A percentile compares a stretch with the other conserved stretches of the same genome.
Conservation (phyloP, 2,797 vertebrate genomes). For the Myotis myotis region DNA sequence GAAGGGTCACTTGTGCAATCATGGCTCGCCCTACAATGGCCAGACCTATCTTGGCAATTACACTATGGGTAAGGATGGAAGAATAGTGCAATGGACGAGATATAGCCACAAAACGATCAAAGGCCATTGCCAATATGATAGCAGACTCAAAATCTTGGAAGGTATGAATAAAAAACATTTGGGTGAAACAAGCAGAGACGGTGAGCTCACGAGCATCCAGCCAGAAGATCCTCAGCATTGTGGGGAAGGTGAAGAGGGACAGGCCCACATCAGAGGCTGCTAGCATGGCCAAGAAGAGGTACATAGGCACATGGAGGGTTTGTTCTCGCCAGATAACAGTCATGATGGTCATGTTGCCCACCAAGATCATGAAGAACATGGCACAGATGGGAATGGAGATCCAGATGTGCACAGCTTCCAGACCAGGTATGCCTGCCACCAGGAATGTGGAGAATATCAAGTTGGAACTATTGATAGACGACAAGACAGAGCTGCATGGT, state of each 20-base stretch:
- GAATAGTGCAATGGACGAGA: constrained; percentile 79
- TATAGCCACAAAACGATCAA: constrained; percentile 42
- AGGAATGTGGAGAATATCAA: no score
- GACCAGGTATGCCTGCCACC: not conserved
- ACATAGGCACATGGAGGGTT: constrained; percentile 9
- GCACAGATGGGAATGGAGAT: constrained; percentile 48
- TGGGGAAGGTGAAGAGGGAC: constrained; percentile 48
- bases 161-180: constrained; percentile 74
- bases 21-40: constrained; percentile 14
- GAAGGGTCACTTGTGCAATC: constrained; percentile 59
- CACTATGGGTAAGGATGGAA: constrained; percentile 52
- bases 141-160: constrained; percentile 34
- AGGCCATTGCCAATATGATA: constrained; percentile 42
- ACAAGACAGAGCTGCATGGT: no score
- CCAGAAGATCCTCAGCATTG: constrained; percentile 51
- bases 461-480: no score
- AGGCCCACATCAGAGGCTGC: constrained; percentile 43
- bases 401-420: constrained; percentile 52
- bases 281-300: constrained; percentile 59
- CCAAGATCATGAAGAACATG: constrained; percentile 38
- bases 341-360: constrained; percentile 58
- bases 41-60: constrained; percentile 50
- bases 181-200: constrained; percentile 38
- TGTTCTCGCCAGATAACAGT: constrained; percentile 25
- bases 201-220: no score